Percentiles rank a stretch among this genome's conserved stretches.
Conservation (phyloP, 2,888 invertebrate genomes). For the Synergus laeviventris region DNA sequence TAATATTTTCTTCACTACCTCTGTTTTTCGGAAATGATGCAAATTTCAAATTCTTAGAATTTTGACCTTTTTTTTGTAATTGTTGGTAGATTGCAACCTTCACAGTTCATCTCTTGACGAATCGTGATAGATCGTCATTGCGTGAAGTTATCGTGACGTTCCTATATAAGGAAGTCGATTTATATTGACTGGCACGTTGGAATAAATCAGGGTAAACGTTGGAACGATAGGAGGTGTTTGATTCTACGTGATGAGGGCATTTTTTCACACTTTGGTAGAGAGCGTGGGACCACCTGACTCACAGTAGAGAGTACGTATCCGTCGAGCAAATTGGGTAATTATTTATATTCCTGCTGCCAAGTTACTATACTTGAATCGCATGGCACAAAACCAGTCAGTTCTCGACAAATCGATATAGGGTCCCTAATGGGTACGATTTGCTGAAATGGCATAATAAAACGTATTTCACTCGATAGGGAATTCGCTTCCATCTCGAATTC, state of each 20-base stretch:
- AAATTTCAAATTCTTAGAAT: neutral
- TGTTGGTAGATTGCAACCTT: neutral
- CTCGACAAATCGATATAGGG: constrained; percentile 60
- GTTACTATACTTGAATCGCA: constrained; percentile 44
- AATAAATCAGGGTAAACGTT: constrained; percentile 61
- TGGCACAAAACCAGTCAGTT: constrained; percentile 45
- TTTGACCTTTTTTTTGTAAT: neutral
- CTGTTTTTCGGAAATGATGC: no score
- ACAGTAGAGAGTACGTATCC: constrained; percentile 54
- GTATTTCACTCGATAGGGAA: constrained; percentile 56
- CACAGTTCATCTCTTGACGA: constrained; percentile 39
- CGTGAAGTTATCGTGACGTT: constrained; percentile 50
- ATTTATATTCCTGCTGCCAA: constrained; percentile 62
- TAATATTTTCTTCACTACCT: no score
- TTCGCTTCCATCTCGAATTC: constrained; percentile 20
- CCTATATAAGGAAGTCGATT: constrained; percentile 52
- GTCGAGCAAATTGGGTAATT: constrained; percentile 66
- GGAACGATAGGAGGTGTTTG: constrained; percentile 50
- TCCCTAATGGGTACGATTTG: constrained; percentile 60
- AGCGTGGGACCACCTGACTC: constrained; percentile 51
- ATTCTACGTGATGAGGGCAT: constrained; percentile 57
- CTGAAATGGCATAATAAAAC: constrained; percentile 63
- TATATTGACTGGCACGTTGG: constrained; percentile 55
- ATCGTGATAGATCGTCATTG: constrained; percentile 57
- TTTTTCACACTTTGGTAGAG: constrained; percentile 53